These are phyloP conservation scores for Allophyes oxyacanthae DNA, from an alignment of 2,888 invertebrate genomes.

Conservation along the genomic window DNA sequence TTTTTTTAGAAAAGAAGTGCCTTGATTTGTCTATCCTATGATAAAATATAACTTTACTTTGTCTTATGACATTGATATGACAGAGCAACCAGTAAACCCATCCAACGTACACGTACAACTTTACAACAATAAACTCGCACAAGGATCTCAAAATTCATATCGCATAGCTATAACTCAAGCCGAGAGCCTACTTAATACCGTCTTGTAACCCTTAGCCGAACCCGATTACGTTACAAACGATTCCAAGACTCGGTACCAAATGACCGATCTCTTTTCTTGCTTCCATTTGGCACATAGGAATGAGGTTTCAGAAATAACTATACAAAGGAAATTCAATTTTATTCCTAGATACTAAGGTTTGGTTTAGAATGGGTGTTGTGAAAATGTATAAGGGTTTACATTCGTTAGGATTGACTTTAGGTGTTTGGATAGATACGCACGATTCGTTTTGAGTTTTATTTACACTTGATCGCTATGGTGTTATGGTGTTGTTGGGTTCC, in stretches of 20 bases:
- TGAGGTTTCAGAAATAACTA: conserved; percentile 30
- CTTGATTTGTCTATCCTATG: too few relatives aligned
- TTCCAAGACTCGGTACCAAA: conserved; percentile 48
- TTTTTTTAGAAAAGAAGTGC: too few relatives aligned
- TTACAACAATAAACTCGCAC: conserved; percentile 19
- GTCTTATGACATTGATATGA: too few relatives aligned
- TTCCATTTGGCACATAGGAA: conserved; percentile 47
- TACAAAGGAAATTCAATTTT: conserved; percentile 18
- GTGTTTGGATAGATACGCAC: conserved; percentile 50
- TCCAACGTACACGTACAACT: not conserved
- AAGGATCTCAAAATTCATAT: conserved; percentile 50
- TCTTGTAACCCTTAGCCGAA: conserved; percentile 46
- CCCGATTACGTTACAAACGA: conserved; percentile 62
- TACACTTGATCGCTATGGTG: conserved; percentile 49
- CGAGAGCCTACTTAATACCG: conserved; percentile 50
- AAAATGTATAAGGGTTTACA: conserved; percentile 43
- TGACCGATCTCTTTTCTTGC: conserved; percentile 57
- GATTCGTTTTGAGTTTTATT: conserved; percentile 57
- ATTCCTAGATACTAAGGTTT: not conserved
- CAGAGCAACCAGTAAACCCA: not conserved
- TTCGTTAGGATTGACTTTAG: conserved; percentile 58
- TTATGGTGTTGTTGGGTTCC: conserved; percentile 15
- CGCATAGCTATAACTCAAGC: conserved; percentile 43
- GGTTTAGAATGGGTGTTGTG: not conserved
- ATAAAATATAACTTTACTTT: too few relatives aligned